phyloP scores from a whole-genome alignment of 1,140 invertebrate genomes.

The Araneus ventricosus region DNA sequence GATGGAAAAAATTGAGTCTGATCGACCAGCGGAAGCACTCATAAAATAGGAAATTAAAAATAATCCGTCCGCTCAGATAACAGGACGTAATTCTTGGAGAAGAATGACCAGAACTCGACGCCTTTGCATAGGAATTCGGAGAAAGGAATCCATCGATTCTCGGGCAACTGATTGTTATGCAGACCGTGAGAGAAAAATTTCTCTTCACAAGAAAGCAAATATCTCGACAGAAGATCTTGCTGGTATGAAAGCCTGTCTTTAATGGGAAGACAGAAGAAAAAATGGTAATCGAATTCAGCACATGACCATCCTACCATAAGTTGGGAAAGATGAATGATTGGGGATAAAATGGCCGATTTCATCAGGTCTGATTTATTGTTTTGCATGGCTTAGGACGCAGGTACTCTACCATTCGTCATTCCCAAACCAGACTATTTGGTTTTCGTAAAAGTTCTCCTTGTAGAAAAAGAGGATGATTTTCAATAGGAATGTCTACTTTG shows the following conservation, averaged over 20 bases:
- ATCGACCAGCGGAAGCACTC: background rate
- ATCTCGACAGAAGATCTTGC: background rate
- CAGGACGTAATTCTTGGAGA: background rate
- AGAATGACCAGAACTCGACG: background rate
- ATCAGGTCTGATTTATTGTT: too few relatives aligned
- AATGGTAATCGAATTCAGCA: conserved; percentile 22
- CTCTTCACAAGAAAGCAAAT: background rate
- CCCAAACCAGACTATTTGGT: too few relatives aligned
- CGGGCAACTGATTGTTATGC: background rate
- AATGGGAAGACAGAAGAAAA: background rate
- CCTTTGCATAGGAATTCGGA: background rate
- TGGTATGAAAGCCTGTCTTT: background rate
- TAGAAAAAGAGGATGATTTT: too few relatives aligned
- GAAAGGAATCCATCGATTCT: background rate
- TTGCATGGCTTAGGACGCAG: background rate
- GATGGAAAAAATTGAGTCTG: background rate
- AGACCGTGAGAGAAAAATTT: background rate
- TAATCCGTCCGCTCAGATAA: background rate
- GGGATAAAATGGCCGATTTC: too few relatives aligned
- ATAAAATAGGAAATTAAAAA: background rate
- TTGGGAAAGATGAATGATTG: background rate
- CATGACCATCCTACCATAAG: background rate
- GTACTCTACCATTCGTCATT: background rate
- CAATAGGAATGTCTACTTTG: too few relatives aligned
- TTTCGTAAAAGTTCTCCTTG: too few relatives aligned